phyloP scores from a whole-genome alignment of 2,888 invertebrate species.

The Ellobium chinense region DNA sequence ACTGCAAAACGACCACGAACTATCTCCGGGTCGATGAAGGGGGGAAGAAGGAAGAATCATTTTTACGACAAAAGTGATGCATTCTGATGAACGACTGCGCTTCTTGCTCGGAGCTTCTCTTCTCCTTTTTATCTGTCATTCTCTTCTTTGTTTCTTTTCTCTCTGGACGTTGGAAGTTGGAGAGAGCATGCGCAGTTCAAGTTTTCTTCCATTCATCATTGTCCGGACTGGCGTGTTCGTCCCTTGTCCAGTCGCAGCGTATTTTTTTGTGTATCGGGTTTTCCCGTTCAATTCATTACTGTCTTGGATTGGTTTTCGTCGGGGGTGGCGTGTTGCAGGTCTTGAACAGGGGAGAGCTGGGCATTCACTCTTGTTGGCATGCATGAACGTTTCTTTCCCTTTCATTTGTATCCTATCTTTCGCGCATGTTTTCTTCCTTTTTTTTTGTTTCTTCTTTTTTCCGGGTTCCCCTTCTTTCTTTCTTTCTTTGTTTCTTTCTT shows the following conservation, averaged over 20 bases:
- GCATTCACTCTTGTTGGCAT: too few relatives aligned
- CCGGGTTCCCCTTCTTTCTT: neutral
- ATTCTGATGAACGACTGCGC: neutral
- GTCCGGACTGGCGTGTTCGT: too few relatives aligned
- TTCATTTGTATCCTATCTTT: neutral
- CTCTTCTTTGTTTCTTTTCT: neutral
- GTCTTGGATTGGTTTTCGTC: too few relatives aligned
- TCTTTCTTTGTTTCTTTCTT: neutral
- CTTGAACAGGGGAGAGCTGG: too few relatives aligned
- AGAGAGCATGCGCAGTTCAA: too few relatives aligned
- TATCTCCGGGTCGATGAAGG: neutral
- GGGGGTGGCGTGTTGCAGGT: too few relatives aligned
- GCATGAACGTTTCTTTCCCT: too few relatives aligned
- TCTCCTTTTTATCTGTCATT: neutral
- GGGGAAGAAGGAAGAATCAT: neutral
- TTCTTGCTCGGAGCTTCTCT: neutral
- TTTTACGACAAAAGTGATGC: neutral
- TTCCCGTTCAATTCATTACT: neutral
- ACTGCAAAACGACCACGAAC: neutral
- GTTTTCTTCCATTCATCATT: too few relatives aligned
- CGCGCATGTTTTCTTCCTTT: neutral
- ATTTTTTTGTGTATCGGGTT: neutral
- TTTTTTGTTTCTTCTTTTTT: neutral
- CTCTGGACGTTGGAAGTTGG: too few relatives aligned
- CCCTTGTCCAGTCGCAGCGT: too few relatives aligned